Evolutionary conservation across 2,888 invertebrate species (phyloP).

Genomic region (Rhagium mordax): DNA sequence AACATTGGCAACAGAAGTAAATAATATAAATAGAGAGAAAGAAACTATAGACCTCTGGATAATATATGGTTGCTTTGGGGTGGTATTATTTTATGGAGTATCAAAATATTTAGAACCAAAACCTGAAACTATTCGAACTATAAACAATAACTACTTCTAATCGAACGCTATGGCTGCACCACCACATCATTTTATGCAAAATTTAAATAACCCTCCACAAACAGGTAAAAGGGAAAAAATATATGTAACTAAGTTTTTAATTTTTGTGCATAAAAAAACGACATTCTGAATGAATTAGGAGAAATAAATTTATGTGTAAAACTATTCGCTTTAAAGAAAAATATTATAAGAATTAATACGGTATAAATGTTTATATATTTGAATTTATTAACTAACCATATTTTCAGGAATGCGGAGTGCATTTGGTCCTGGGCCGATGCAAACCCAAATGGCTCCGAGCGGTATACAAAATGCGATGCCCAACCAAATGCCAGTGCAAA

Average conservation of each 20-base stretch:
- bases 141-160: conserved; percentile 49
- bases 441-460: conserved; percentile 61
- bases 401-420: conserved; percentile 62
- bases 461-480: conserved; percentile 63
- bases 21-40: conserved; percentile 45
- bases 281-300: too few species aligned
- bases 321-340: too few species aligned
- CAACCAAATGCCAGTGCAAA: conserved; percentile 65
- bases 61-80: conserved; percentile 50
- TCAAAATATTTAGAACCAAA: conserved; percentile 50
- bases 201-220: conserved; percentile 76
- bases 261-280: too few species aligned
- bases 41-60: conserved; percentile 50
- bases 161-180: conserved; percentile 78
- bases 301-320: too few species aligned
- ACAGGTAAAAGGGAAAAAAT: conserved; percentile 38
- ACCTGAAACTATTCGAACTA: conserved; percentile 44
- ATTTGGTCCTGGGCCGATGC: conserved; percentile 76
- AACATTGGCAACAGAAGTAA: conserved; percentile 47
- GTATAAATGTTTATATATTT: too few species aligned
- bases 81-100: conserved; percentile 48
- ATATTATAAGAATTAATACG: too few species aligned
- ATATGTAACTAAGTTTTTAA: too few species aligned
- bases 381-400: too few species aligned
- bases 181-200: conserved; percentile 81